Conservation (phyloP, 1,140 invertebrate species). For the Drosophila pallidifrons region DNA sequence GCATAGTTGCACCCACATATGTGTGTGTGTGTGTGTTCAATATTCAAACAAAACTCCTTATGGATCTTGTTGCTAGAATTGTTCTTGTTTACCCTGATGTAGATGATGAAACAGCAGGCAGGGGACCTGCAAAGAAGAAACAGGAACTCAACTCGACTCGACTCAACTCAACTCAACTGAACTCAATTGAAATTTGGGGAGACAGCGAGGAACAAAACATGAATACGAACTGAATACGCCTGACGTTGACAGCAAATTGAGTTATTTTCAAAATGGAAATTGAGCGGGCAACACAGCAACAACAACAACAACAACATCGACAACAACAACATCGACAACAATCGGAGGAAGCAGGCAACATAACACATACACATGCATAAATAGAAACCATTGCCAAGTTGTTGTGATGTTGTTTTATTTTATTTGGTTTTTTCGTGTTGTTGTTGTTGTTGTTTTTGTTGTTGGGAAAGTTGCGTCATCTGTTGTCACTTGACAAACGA, state of each 20-base stretch:
- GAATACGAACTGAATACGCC: conserved; percentile 12
- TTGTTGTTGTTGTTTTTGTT: background rate
- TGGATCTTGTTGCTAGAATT: conserved; percentile 1
- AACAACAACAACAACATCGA: conserved; percentile 27
- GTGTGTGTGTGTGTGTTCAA: conserved; percentile 38
- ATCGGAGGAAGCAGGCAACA: conserved; percentile 11
- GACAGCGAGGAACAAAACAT: conserved; percentile 34
- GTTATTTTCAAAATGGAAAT: conserved; percentile 65
- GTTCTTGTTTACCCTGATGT: conserved; percentile 2
- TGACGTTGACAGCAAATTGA: conserved; percentile 72
- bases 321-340: conserved; percentile 16
- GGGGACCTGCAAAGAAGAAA: background rate
- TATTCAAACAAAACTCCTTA: conserved; percentile 36
- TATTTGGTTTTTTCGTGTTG: background rate
- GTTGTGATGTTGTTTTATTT: background rate
- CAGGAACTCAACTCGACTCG: conserved; percentile 4
- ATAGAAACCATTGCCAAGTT: conserved; percentile 50
- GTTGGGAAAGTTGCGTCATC: conserved; percentile 57
- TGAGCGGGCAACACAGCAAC: conserved; percentile 30
- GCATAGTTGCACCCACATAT: conserved; percentile 32
- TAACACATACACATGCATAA: conserved; percentile 29
- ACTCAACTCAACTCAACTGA: background rate
- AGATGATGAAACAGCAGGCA: background rate
- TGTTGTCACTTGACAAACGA: conserved; percentile 50
- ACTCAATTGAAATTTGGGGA: background rate